phyloP scores from a whole-genome alignment of 2,888 invertebrate species.

The Lingula anatina region DNA sequence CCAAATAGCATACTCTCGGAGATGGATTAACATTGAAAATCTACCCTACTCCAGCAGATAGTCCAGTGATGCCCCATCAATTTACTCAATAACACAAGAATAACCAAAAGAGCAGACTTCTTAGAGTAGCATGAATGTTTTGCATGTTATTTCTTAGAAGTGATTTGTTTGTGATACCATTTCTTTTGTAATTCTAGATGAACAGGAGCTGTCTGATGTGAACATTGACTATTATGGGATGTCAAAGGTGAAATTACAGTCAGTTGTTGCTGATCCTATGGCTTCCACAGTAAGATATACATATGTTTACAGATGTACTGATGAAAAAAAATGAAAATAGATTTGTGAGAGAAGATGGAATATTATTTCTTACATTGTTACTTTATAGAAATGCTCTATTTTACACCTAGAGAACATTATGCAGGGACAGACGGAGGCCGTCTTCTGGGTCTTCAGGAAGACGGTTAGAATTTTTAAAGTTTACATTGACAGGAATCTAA shows the following conservation, averaged over 20 bases:
- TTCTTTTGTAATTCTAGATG: constrained; percentile 16
- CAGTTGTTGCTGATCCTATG: constrained; percentile 17
- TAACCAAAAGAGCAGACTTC: too few relatives aligned
- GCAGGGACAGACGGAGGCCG: too few relatives aligned
- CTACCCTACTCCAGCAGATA: too few relatives aligned
- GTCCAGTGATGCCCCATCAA: too few relatives aligned
- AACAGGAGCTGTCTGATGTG: constrained; percentile 18
- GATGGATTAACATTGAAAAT: not conserved
- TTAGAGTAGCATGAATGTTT: too few relatives aligned
- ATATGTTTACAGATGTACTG: not conserved
- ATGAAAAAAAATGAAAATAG: too few relatives aligned
- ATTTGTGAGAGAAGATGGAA: too few relatives aligned
- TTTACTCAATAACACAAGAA: too few relatives aligned
- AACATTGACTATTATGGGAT: constrained; percentile 23
- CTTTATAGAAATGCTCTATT: not conserved
- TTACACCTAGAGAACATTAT: not conserved
- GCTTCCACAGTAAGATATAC: constrained; percentile 22
- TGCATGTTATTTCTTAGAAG: not conserved
- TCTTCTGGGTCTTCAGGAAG: too few relatives aligned
- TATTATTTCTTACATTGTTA: not conserved
- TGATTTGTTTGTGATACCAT: not conserved
- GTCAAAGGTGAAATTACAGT: constrained; percentile 14
- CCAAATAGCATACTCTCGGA: not conserved
- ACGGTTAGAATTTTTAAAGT: too few relatives aligned
- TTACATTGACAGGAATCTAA: too few relatives aligned